A percentile compares a stretch with the other conserved stretches of the same genome.
Conservation (phyloP, 2,888 invertebrate genomes). For the Drosophila infuscata region DNA sequence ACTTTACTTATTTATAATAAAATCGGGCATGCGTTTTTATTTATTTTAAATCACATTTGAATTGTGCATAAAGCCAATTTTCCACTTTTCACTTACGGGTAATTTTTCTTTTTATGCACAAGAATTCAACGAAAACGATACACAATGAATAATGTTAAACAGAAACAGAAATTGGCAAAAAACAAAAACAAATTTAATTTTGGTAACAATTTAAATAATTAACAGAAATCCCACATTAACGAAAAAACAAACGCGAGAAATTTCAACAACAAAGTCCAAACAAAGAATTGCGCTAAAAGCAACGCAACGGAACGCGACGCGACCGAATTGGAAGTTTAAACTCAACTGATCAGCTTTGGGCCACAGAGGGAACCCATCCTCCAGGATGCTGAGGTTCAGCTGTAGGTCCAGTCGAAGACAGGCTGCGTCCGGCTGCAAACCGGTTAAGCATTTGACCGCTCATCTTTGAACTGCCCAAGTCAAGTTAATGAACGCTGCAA, state of each 20-base stretch:
- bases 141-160: conserved; percentile 41
- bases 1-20: background rate
- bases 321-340: conserved; percentile 80
- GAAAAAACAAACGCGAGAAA: conserved; percentile 59
- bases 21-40: background rate
- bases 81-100: conserved; percentile 34
- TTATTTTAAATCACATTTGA: background rate
- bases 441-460: conserved; percentile 62
- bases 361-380: conserved; percentile 31
- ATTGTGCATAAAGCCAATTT: background rate
- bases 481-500: conserved; percentile 58
- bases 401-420: conserved; percentile 71
- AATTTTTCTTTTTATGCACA: background rate
- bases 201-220: conserved; percentile 49
- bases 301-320: conserved; percentile 68
- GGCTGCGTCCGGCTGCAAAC: conserved; percentile 66
- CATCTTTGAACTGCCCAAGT: conserved; percentile 73
- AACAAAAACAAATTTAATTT: conserved; percentile 50
- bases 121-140: conserved; percentile 11
- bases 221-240: conserved; percentile 72
- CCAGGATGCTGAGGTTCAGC: conserved; percentile 57
- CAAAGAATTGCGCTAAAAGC: conserved; percentile 13
- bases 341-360: conserved; percentile 70
- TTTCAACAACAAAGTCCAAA: conserved; percentile 55
- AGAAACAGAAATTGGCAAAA: conserved; percentile 29